These are phyloP conservation scores for Galemys pyrenaicus DNA, from an alignment of 2,113 vertebrate species.

Conservation along the genomic window DNA sequence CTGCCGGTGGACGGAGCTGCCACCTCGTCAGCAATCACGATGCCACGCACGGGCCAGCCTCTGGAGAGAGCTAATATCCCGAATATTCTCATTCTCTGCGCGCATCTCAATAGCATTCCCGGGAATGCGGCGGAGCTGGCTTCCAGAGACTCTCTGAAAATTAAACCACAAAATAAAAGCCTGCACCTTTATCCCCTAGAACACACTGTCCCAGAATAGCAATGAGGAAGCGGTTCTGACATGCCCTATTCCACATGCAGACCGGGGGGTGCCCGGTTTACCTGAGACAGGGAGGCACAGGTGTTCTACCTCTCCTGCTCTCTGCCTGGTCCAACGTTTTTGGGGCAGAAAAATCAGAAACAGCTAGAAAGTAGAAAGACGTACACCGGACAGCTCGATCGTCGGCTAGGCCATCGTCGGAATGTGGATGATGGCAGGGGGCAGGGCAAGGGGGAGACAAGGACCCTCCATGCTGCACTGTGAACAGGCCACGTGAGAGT, in stretches of 20 bases:
- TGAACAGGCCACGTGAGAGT: not conserved
- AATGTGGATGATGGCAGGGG: rapidly evolving
- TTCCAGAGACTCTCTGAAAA: constrained; percentile 77
- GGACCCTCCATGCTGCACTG: rapidly evolving
- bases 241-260: not conserved
- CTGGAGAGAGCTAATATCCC: constrained; percentile 66
- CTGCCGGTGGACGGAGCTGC: constrained; percentile 58
- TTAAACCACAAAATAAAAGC: constrained; percentile 72
- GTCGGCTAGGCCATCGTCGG: not conserved
- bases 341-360: not conserved
- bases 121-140: constrained; percentile 31
- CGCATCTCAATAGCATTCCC: constrained; percentile 71
- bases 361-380: not conserved
- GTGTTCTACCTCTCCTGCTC: not conserved
- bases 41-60: constrained; percentile 60
- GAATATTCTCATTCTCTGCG: constrained; percentile 73
- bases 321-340: not conserved
- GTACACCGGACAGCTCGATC: not conserved
- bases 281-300: not conserved
- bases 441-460: not conserved
- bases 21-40: constrained; percentile 58
- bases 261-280: rapidly evolving
- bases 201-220: not conserved
- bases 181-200: constrained; percentile 54
- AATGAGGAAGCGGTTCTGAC: constrained; percentile 39